A percentile compares a stretch with the other conserved stretches of the same genome.
These are phyloP conservation scores for Asbolus verrucosus DNA, from an alignment of 1,140 invertebrate genomes.

Conservation along the genomic window DNA sequence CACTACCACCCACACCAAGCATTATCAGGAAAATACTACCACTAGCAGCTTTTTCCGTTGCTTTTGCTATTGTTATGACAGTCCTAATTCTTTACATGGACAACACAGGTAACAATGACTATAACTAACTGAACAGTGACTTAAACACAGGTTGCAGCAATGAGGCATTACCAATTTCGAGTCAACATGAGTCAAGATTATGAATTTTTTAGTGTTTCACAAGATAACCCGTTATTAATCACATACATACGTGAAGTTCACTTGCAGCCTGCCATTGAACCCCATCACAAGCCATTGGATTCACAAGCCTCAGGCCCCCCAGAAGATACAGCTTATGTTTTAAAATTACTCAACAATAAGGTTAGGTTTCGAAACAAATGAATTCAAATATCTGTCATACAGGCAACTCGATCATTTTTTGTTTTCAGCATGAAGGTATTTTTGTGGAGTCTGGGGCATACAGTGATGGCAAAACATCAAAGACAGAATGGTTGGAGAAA, in stretches of 20 bases:
- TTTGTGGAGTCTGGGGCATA: constrained; percentile 74
- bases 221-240: constrained; percentile 79
- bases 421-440: constrained; percentile 68
- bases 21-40: constrained; percentile 69
- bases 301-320: constrained; percentile 53
- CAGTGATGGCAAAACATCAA: constrained; percentile 69
- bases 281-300: constrained; percentile 62
- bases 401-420: too few relatives aligned
- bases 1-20: constrained; percentile 37
- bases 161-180: constrained; percentile 75
- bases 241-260: constrained; percentile 78
- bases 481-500: constrained; percentile 77
- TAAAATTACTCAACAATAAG: constrained; percentile 65
- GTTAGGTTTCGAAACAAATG: constrained; percentile 50
- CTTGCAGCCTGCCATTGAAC: constrained; percentile 65
- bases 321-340: constrained; percentile 61
- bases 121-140: neutral
- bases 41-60: constrained; percentile 72
- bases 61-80: constrained; percentile 76
- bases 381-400: too few relatives aligned
- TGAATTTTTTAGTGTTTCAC: constrained; percentile 76
- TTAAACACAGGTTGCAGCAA: constrained; percentile 64
- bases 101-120: constrained; percentile 69
- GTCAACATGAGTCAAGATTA: constrained; percentile 81
- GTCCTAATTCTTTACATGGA: constrained; percentile 76